A percentile compares a stretch with the other conserved stretches of the same genome.
Conservation (phyloP, 1,140 invertebrate species). For the Oncopodura yosiiana region DNA sequence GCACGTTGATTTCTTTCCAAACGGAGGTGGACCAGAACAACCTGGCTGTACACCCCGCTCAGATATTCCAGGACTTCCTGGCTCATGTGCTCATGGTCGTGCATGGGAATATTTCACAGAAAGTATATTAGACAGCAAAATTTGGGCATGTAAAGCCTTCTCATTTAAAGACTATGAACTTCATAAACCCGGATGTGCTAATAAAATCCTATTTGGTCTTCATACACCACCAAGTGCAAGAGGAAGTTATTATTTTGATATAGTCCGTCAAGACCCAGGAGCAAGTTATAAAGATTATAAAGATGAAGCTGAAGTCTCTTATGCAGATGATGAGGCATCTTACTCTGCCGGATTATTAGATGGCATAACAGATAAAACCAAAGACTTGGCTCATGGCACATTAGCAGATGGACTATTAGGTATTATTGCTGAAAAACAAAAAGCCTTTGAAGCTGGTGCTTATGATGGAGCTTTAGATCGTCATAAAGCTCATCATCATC, state of each 20-base stretch:
- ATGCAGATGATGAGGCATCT: no score
- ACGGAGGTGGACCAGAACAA: slow-evolving; percentile 23
- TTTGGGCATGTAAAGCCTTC: slow-evolving; percentile 22
- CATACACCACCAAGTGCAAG: slow-evolving; percentile 20
- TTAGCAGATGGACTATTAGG: no score
- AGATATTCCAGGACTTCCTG: slow-evolving; percentile 22
- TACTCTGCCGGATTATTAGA: no score
- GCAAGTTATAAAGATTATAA: no score
- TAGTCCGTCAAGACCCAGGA: slow-evolving; percentile 15
- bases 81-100: slow-evolving; percentile 36
- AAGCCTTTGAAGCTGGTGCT: no score
- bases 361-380: no score
- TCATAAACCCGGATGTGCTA: slow-evolving; percentile 6
- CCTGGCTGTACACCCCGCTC: slow-evolving; percentile 20
- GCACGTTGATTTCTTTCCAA: slow-evolving; percentile 46
- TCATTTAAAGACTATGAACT: slow-evolving; percentile 21
- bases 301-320: no score
- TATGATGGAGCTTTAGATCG: no score
- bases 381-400: no score
- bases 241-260: slow-evolving; percentile 23
- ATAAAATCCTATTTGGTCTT: slow-evolving; percentile 23
- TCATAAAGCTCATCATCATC: no score
- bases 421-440: no score
- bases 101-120: slow-evolving; percentile 40
- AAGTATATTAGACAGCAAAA: slow-evolving; percentile 39